Evolutionary conservation across 2,797 vertebrate genomes (phyloP).

Genomic region (Huso huso): DNA sequence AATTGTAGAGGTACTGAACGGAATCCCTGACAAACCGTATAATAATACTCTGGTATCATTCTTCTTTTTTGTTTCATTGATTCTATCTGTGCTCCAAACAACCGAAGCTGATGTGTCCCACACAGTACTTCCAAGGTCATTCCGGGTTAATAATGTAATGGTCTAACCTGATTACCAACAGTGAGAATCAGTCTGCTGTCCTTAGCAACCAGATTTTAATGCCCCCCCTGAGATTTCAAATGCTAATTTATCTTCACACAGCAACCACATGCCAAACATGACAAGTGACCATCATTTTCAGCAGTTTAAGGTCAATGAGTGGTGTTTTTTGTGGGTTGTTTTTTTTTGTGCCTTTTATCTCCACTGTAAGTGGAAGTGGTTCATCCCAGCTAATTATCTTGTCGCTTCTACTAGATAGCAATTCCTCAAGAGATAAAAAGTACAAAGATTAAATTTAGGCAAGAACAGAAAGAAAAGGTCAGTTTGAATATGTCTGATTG

Average conservation of each 20-base stretch:
- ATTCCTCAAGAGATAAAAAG: too few species aligned
- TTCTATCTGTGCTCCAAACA: not conserved
- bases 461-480: too few species aligned
- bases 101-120: not conserved
- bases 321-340: too few species aligned
- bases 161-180: constrained; percentile 18
- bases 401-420: too few species aligned
- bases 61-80: not conserved
- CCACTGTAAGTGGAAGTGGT: too few species aligned
- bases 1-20: too few species aligned
- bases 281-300: not conserved
- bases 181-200: constrained; percentile 37
- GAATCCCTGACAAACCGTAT: not conserved
- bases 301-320: constrained; percentile 5
- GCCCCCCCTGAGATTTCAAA: constrained; percentile 25
- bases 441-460: too few species aligned
- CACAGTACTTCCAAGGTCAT: constrained; percentile 10
- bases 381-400: too few species aligned
- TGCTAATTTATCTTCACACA: constrained; percentile 18
- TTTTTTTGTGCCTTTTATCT: too few species aligned
- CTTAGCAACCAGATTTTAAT: constrained; percentile 40
- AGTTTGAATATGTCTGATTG: too few species aligned
- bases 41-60: not conserved
- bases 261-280: not conserved
- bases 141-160: constrained; percentile 19